Conservation (phyloP, 2,113 vertebrate genomes). For the Eulacestoma nigropectus region DNA sequence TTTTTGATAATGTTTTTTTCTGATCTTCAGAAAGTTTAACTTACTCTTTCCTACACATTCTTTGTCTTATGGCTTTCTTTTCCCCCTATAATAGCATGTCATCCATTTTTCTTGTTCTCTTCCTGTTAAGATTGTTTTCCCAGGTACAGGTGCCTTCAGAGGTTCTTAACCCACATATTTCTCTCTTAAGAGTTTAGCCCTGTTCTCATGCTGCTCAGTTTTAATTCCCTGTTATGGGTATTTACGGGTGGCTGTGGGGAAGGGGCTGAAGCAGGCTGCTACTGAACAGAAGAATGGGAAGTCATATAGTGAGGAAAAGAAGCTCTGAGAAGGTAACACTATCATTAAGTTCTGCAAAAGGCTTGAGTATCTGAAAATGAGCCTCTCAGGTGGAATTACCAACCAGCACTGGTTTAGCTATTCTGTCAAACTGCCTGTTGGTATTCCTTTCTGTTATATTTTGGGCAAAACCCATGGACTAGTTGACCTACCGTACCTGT, state of each 20-base stretch:
- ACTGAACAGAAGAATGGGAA: background rate
- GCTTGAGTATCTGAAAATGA: background rate
- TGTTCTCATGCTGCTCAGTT: background rate
- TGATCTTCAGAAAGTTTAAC: background rate
- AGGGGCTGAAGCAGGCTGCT: background rate
- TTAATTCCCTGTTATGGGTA: background rate
- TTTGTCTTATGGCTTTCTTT: background rate
- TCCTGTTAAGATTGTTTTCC: background rate
- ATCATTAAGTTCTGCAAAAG: background rate
- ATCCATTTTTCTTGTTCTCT: background rate
- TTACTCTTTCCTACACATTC: rapidly evolving
- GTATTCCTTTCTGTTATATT: background rate
- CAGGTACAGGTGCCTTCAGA: background rate
- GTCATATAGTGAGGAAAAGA: background rate
- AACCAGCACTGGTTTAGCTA: background rate
- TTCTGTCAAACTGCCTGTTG: background rate
- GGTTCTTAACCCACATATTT: background rate
- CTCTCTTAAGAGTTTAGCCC: background rate
- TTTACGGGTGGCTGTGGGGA: background rate
- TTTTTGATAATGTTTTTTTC: background rate
- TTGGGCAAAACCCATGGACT: background rate
- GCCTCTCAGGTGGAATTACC: background rate
- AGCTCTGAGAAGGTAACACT: background rate
- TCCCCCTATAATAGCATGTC: background rate
- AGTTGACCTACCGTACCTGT: background rate